Percentiles rank a stretch among this genome's conserved stretches.
Conservation (phyloP, 1,140 invertebrate genomes). For the Coenobita brevimanus region DNA sequence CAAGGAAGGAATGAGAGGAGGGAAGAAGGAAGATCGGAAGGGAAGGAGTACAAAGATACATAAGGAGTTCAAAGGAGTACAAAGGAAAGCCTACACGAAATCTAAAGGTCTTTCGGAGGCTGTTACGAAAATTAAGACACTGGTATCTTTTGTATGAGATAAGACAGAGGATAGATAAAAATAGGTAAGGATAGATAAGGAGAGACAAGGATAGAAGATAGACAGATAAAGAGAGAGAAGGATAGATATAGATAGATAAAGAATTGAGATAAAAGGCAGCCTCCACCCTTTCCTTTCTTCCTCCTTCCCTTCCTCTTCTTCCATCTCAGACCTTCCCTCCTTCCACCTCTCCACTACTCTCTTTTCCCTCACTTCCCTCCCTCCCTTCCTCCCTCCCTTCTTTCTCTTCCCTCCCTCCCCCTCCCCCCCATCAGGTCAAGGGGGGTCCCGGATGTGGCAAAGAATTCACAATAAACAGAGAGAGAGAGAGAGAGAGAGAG, state of each 20-base stretch:
- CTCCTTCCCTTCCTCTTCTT: neutral
- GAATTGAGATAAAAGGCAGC: neutral
- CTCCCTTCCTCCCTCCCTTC: neutral
- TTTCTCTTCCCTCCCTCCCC: neutral
- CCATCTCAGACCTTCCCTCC: neutral
- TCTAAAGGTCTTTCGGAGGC: too few relatives aligned
- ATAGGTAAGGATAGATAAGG: neutral
- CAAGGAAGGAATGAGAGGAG: too few relatives aligned
- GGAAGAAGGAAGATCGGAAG: too few relatives aligned
- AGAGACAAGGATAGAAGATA: too few relatives aligned
- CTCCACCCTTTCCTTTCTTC: too few relatives aligned
- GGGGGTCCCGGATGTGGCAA: too few relatives aligned
- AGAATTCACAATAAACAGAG: too few relatives aligned
- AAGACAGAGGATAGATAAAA: neutral
- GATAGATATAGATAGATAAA: neutral
- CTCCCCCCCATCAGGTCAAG: neutral
- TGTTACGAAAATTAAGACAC: too few relatives aligned
- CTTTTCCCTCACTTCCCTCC: slow-evolving; percentile 16
- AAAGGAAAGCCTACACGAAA: neutral
- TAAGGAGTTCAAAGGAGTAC: neutral
- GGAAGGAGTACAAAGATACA: too few relatives aligned
- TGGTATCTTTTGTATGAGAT: too few relatives aligned
- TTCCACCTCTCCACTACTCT: slow-evolving; percentile 26
- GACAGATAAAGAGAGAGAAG: neutral
- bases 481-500: too few relatives aligned